Evolutionary conservation across 2,113 vertebrate species (phyloP).

Genomic region (Elephas maximus): DNA sequence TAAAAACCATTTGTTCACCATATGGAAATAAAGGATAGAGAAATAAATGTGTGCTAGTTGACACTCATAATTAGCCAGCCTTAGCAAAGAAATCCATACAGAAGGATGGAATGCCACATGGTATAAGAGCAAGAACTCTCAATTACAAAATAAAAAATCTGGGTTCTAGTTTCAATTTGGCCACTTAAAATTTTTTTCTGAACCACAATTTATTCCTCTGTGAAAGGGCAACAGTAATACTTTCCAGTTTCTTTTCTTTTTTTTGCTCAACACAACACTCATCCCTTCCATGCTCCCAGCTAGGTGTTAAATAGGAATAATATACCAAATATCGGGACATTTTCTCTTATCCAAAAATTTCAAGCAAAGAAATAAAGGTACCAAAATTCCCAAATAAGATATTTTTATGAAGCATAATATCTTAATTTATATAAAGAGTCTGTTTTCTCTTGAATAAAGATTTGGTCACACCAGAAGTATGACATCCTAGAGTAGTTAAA

Average conservation of each 20-base stretch:
- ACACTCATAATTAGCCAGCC: fast-evolving
- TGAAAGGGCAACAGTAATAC: background rate
- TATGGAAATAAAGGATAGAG: fast-evolving
- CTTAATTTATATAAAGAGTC: background rate
- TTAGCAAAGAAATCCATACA: background rate
- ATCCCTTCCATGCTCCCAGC: fast-evolving
- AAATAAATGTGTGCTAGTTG: fast-evolving
- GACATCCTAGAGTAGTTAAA: background rate
- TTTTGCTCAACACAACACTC: background rate
- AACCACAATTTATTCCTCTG: too few species aligned
- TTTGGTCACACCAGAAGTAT: too few species aligned
- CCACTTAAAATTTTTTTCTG: fast-evolving
- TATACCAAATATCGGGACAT: background rate
- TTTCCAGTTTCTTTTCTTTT: fast-evolving
- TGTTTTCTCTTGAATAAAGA: background rate
- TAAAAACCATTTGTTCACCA: fast-evolving
- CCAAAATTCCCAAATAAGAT: background rate
- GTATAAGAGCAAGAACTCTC: fast-evolving
- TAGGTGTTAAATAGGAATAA: fast-evolving
- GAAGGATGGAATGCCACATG: fast-evolving
- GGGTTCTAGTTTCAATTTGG: background rate
- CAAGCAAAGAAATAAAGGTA: background rate
- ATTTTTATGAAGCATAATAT: background rate
- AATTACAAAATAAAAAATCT: fast-evolving
- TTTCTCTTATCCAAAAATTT: background rate